These are phyloP conservation scores for Lycaon pictus DNA, from an alignment of 2,113 vertebrate genomes.

Conservation along the genomic window DNA sequence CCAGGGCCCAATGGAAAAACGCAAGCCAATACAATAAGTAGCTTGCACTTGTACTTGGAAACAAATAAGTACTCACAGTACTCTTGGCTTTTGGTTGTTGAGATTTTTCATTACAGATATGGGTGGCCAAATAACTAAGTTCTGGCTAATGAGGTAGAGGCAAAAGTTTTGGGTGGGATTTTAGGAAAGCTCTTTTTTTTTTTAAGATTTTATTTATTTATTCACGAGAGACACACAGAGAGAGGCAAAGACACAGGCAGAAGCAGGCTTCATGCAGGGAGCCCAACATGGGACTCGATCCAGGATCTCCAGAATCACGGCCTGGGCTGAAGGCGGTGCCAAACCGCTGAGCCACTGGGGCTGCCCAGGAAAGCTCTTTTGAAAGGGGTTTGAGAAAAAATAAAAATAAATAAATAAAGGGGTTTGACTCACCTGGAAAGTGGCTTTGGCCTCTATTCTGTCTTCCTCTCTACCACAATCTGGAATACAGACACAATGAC, in stretches of 20 bases:
- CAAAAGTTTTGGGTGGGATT: conserved; percentile 27
- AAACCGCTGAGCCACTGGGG: no score
- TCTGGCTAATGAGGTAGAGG: background rate
- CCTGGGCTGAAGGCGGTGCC: no score
- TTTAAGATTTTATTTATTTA: no score
- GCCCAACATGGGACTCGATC: no score
- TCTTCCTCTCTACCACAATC: background rate
- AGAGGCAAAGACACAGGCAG: no score
- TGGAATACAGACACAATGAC: background rate
- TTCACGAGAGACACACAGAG: no score
- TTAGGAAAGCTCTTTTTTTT: background rate
- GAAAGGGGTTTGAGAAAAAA: no score
- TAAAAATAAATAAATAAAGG: background rate
- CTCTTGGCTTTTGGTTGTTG: conserved; percentile 28
- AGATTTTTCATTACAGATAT: background rate
- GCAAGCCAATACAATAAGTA: background rate
- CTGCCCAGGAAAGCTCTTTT: no score
- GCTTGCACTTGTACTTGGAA: background rate
- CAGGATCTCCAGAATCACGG: no score
- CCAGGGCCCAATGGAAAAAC: background rate
- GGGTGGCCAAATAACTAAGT: background rate
- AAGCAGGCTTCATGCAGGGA: no score
- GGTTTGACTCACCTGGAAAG: background rate
- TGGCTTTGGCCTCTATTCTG: background rate
- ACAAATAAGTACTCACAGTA: background rate